Base-by-base conservation (phyloP, 2,113 vertebrate species). In the Zosterops pallidus region DNA sequence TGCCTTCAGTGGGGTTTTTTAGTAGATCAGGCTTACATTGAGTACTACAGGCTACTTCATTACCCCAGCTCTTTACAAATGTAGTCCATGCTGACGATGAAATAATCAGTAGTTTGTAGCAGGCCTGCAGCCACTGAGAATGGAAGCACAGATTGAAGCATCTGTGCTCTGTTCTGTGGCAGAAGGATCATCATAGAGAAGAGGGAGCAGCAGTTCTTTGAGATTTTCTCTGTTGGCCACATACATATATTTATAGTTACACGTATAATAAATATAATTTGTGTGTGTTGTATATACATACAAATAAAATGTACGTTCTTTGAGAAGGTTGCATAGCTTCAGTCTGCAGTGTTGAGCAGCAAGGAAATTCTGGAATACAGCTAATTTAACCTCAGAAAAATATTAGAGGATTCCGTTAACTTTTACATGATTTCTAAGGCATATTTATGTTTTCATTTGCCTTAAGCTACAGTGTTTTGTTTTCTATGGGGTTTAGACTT, bases 261-360 rank as follows among this genome's bases (percentile, higher is more conserved):
- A 9, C 6, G 2, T 37, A 1, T 31, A 23, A 14, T 22, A 11
- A 26, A 19, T 29, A 7, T 17, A 4, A 5, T 53, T 7, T 39
- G 5, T 68, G 6, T 64, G 4, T 83, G n/a, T 49, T 49, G 5
- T 25, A 20, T 63, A 25, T 37, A 15, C 23, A 25, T 74, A 28
- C 35, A 60, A 19, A 44, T 42, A 53, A 39, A 77, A 52, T 4
- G 3, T 12, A 2, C 0, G 0, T 56, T 78, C 3, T 60, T 72
- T 35, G 20, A 62, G 20, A 65, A 60, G 4, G 7, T 56, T 22
- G 80, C 12, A 21, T 22, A 39, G 20, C 22, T 35, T 89, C 26
- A 3, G 2, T 56, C 17, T 39, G 19, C 2, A 5, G 10, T 75
- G 22, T 87, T 63, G 44, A 75, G 37, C 7, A 4, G 17, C 47